Evolutionary conservation across 2,888 invertebrate species (phyloP), one percentile per base, ranked within the genome.

Genomic region (Agrotis exclamationis): DNA sequence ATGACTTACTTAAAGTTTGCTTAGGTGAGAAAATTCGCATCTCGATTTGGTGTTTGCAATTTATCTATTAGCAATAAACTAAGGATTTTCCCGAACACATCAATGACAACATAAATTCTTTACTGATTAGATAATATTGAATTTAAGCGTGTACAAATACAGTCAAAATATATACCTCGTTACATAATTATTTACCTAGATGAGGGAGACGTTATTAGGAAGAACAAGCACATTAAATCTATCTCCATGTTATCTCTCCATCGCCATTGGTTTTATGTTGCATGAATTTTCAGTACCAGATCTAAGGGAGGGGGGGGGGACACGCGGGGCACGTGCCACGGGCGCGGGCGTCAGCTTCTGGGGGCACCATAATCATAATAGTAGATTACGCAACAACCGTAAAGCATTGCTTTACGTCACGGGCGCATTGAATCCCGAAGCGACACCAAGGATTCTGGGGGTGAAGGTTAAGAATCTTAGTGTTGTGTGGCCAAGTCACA

Each of bases 81-180:
- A 1, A 22, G 24, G 51, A 45, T 62, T 74, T 74, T 47, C 50
- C 60, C 18, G 9, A 39, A 9, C 13, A 66, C 60, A 66, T 62
- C 45, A 51, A 65, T 45, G 20, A 73, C 39, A 22, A 28, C 13
- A 64, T 47, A 39, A 24, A 39, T 58, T 24, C 2, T 73, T 73
- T 16, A 13, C 13, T 18, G 33, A 57, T 72, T 57, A 50, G 13
- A 11, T 54, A 39, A 60, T 33, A 33, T 33, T 9, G 33, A 33
- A 33, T 39, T 45, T 13, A 51, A 59, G 9, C 11, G 13, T 59
- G 3, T 5, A 24, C 24, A 13, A 48, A 28, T 16, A 18, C 9
- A 33, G 13, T 22, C 44, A 47, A 39, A 67, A 28, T 3, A 45
- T 9, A 2, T 24, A 14, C n/a, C n/a, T n/a, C n/a, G 7, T 22